Conservation (phyloP, 2,113 vertebrate species). For the Zeus faber region DNA sequence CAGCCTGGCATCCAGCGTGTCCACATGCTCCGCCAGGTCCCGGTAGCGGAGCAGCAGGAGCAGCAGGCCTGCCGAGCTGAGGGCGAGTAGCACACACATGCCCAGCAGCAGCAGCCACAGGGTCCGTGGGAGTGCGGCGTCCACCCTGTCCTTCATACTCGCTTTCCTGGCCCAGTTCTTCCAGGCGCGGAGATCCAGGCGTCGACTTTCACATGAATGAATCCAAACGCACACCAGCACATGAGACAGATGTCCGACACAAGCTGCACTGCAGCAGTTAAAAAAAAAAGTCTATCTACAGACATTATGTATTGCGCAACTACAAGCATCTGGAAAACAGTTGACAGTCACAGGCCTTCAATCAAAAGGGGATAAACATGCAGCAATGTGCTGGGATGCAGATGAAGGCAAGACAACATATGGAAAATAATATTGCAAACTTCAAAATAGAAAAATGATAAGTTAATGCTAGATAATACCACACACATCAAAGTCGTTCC, state of each 20-base stretch:
- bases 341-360: conserved; percentile 6
- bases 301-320: conserved; percentile 43
- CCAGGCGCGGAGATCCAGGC: conserved; percentile 17
- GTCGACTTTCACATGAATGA: conserved; percentile 25
- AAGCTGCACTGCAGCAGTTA: conserved; percentile 22
- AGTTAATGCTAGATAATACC: no score
- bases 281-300: conserved; percentile 40
- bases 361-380: conserved; percentile 24
- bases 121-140: conserved; percentile 30
- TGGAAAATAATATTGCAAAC: no score
- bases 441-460: no score
- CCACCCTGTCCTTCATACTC: conserved; percentile 46
- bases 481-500: no score
- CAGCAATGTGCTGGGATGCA: no score
- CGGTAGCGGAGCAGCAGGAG: conserved; percentile 75
- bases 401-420: no score
- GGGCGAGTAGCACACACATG: conserved; percentile 65
- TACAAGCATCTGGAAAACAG: conserved; percentile 44
- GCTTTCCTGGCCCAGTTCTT: conserved; percentile 4
- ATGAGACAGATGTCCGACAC: conserved; percentile 39
- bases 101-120: conserved; percentile 59
- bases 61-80: conserved; percentile 72
- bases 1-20: conserved; percentile 64
- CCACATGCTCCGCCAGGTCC: conserved; percentile 71
- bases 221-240: conserved; percentile 39